Evolutionary conservation across 2,888 invertebrate genomes (phyloP).

Genomic region (Nomada ruficornis): DNA sequence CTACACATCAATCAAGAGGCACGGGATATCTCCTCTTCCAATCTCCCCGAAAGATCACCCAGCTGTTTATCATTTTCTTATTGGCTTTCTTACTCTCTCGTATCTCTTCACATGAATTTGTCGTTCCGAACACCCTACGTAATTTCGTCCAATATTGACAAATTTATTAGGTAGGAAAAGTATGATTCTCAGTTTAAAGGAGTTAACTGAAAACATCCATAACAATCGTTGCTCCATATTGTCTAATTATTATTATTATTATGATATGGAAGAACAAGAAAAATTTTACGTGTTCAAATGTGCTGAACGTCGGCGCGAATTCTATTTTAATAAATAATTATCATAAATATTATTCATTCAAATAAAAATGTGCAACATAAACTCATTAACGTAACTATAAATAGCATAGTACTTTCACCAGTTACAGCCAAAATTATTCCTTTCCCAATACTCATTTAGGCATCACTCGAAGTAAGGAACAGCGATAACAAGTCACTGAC

Average conservation of each 20-base stretch:
- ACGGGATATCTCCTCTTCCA: not conserved
- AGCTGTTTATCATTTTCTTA: conserved; percentile 4
- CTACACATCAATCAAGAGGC: conserved; percentile 2
- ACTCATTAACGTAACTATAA: not conserved
- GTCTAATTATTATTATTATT: too few species aligned
- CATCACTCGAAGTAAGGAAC: not conserved
- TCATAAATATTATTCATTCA: too few species aligned
- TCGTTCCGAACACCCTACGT: not conserved
- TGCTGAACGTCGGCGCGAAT: too few species aligned
- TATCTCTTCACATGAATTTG: not conserved
- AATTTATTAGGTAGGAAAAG: too few species aligned
- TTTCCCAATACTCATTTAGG: not conserved
- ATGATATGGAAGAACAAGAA: too few species aligned
- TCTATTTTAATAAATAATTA: too few species aligned
- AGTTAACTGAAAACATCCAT: too few species aligned
- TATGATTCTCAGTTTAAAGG: too few species aligned
- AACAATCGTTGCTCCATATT: too few species aligned
- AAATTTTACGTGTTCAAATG: too few species aligned
- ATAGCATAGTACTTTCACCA: not conserved
- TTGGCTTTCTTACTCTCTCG: not conserved
- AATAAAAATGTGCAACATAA: too few species aligned
- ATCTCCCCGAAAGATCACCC: conserved; percentile 4
- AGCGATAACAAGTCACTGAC: not conserved
- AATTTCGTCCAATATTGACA: not conserved
- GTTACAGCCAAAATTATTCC: not conserved